Evolutionary conservation across 2,113 vertebrate species (phyloP).

Genomic region (Neolamprologus modestus): DNA sequence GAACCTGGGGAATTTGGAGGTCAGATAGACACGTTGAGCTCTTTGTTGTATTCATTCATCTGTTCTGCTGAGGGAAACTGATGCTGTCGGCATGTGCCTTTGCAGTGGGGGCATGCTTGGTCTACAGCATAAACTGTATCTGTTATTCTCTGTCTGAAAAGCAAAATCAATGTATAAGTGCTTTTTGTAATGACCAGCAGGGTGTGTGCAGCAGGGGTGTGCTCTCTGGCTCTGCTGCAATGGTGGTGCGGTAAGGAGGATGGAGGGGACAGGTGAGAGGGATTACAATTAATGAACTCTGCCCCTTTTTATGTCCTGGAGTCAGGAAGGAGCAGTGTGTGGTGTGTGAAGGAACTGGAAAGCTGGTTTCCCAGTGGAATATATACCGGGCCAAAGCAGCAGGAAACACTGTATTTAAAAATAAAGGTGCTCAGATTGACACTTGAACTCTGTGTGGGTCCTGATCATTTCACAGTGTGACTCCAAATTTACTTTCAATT

Average conservation of each 20-base stretch:
- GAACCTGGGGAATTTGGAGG: not conserved
- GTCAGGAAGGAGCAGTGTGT: not conserved
- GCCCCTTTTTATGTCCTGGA: not conserved
- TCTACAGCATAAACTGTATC: not conserved
- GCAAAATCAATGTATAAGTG: not conserved
- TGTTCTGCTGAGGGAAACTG: not conserved
- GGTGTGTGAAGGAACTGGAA: not conserved
- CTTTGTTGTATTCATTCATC: not conserved
- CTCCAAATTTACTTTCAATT: not conserved
- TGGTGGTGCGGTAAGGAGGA: not conserved
- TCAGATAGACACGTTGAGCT: not conserved
- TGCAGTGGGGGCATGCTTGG: not conserved
- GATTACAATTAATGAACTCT: not conserved
- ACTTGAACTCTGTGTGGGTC: not conserved
- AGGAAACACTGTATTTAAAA: not conserved
- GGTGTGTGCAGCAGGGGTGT: not conserved
- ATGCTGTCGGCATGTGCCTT: not conserved
- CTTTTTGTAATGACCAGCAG: not conserved
- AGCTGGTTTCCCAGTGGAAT: not conserved
- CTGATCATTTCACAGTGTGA: not conserved
- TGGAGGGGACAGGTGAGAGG: not conserved
- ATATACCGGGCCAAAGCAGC: not conserved
- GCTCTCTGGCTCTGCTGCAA: not conserved
- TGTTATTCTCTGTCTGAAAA: not conserved
- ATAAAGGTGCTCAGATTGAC: not conserved